A percentile compares a stretch with the other conserved stretches of the same genome.
Conservation (phyloP, 2,113 vertebrate species). For the Mugil cephalus region DNA sequence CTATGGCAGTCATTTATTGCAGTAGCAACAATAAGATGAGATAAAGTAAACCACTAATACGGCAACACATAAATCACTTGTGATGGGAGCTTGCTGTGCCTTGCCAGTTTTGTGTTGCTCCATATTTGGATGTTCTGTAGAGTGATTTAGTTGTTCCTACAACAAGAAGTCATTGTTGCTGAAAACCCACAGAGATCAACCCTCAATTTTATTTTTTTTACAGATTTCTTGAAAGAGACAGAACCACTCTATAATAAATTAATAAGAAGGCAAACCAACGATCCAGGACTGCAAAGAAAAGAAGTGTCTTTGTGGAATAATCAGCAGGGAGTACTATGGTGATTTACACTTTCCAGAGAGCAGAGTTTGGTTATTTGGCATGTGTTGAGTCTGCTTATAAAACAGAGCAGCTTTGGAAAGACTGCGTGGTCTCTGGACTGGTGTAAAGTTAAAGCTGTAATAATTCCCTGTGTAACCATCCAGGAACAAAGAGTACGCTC, state of each 20-base stretch:
- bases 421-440: not conserved
- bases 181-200: not conserved
- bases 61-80: constrained; percentile 53
- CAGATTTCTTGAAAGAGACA: not conserved
- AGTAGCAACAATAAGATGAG: not conserved
- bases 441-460: not conserved
- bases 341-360: constrained; percentile 1
- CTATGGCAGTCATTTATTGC: constrained; percentile 4
- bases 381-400: not conserved
- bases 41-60: constrained; percentile 9
- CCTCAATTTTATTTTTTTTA: not conserved
- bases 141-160: constrained; percentile 27
- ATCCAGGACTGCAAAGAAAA: not conserved
- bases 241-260: not conserved
- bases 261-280: not conserved
- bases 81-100: not conserved
- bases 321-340: not conserved
- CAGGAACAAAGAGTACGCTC: constrained; percentile 36
- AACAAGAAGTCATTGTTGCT: constrained; percentile 21
- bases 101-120: constrained; percentile 24
- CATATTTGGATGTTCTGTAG: not conserved
- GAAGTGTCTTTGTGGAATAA: constrained; percentile 11
- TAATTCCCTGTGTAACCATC: constrained; percentile 3
- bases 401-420: constrained; percentile 50
- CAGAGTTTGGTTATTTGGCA: constrained; percentile 27